These are phyloP conservation scores for Rhabdophis nuchalis DNA, from an alignment of 2,797 vertebrate species.

Conservation along the genomic window DNA sequence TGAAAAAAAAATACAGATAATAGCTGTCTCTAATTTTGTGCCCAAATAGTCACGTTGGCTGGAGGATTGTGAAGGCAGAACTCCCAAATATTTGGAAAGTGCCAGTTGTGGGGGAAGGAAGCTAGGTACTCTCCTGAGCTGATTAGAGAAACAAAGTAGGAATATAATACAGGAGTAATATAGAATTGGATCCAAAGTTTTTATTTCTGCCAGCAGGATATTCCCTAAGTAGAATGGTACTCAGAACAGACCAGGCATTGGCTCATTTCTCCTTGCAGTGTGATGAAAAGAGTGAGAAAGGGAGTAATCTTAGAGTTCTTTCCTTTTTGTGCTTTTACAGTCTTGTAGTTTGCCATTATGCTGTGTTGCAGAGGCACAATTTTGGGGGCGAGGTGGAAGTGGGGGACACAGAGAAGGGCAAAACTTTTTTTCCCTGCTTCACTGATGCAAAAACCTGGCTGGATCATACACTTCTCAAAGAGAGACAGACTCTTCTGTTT, in stretches of 20 bases:
- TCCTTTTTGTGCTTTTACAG: not conserved
- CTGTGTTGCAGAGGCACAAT: not conserved
- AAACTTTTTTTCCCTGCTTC: not conserved
- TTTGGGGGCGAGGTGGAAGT: fast-evolving
- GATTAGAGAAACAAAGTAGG: not conserved
- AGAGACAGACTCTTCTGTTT: not conserved
- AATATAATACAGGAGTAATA: not conserved
- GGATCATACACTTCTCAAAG: not conserved
- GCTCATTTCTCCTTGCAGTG: not conserved
- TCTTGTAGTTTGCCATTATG: not conserved
- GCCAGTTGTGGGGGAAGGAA: not conserved
- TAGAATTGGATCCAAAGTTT: not conserved
- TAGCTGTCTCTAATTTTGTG: not conserved
- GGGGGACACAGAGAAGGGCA: not conserved
- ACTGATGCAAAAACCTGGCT: not conserved
- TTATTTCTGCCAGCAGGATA: not conserved
- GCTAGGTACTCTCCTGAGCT: not conserved
- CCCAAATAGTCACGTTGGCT: not conserved
- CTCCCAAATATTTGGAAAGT: not conserved
- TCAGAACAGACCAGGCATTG: not conserved
- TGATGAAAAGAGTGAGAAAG: not conserved
- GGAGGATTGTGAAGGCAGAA: not conserved
- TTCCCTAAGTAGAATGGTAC: not conserved
- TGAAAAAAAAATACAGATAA: not conserved
- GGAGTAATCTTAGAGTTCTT: not conserved